A percentile compares a stretch with the other conserved stretches of the same genome.
Evolutionary conservation across 2,113 vertebrate genomes (phyloP).

Genomic region (Empidonax alnorum): DNA sequence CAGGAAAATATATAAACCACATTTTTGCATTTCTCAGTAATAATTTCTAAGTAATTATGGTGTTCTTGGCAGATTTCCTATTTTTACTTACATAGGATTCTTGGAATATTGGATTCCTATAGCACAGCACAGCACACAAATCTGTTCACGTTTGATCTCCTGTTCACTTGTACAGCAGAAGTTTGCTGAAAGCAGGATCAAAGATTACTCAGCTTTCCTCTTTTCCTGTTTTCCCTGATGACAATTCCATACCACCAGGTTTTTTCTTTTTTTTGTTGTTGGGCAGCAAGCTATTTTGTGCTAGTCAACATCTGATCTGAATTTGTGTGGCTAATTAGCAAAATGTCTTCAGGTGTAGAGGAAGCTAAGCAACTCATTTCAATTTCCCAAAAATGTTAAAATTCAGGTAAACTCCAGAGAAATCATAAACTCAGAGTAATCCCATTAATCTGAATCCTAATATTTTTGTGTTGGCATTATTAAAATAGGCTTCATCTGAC

Average conservation of each 20-base stretch:
- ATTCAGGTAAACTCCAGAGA: background rate
- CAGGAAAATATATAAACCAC: background rate
- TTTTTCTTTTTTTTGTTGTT: background rate
- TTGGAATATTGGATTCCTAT: slow-evolving; percentile 74
- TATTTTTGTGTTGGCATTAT: background rate
- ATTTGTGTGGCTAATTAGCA: slow-evolving; percentile 36
- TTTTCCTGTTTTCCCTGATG: slow-evolving; percentile 64
- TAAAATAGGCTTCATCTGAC: background rate
- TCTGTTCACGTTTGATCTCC: slow-evolving; percentile 74
- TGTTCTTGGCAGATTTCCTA: slow-evolving; percentile 51
- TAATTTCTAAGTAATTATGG: slow-evolving; percentile 24
- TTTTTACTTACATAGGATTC: slow-evolving; percentile 59
- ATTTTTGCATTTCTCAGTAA: slow-evolving; percentile 27
- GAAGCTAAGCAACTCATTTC: background rate
- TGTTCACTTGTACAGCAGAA: slow-evolving; percentile 63
- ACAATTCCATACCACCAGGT: slow-evolving; percentile 18
- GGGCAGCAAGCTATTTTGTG: slow-evolving; percentile 50
- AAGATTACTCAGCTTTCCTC: slow-evolving; percentile 62
- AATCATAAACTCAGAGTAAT: background rate
- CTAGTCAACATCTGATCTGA: slow-evolving; percentile 13
- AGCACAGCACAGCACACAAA: slow-evolving; percentile 39
- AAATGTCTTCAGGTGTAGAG: background rate
- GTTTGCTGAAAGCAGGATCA: slow-evolving; percentile 71
- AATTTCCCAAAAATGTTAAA: background rate
- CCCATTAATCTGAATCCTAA: background rate